Conservation (phyloP, 2,113 vertebrate genomes). For the Serilophus lunatus region DNA sequence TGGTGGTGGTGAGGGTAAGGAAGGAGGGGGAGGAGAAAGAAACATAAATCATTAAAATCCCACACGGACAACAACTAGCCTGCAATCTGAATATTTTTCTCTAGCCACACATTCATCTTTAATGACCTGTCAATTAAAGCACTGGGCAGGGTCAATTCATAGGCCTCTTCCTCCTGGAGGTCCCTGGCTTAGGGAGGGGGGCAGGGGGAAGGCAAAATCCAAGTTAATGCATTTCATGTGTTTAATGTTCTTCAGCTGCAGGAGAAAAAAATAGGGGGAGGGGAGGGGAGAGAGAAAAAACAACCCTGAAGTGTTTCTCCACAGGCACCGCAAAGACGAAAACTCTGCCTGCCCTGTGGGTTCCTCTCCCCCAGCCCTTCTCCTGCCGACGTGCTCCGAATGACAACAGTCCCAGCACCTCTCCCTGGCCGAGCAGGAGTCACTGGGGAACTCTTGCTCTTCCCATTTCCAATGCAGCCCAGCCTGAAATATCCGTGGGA, state of each 20-base stretch:
- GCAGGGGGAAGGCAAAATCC: conserved; percentile 30
- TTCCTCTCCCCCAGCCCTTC: neutral
- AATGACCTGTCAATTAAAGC: conserved; percentile 76
- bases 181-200: conserved; percentile 38
- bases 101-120: conserved; percentile 77
- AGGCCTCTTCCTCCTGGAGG: conserved; percentile 77
- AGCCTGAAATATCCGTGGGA: rapidly evolving
- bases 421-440: neutral
- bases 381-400: neutral
- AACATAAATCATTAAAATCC: conserved; percentile 75
- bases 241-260: conserved; percentile 30
- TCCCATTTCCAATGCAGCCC: neutral
- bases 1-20: neutral
- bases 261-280: neutral
- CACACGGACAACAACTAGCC: conserved; percentile 48
- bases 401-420: neutral
- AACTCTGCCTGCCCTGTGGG: neutral
- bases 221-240: conserved; percentile 82
- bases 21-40: conserved; percentile 38
- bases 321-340: neutral
- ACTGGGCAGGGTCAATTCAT: conserved; percentile 69
- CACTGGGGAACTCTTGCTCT: neutral
- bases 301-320: neutral
- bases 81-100: conserved; percentile 29
- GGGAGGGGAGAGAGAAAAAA: neutral